These are phyloP conservation scores for Busseola fusca DNA, from an alignment of 2,888 invertebrate species.

Conservation along the genomic window DNA sequence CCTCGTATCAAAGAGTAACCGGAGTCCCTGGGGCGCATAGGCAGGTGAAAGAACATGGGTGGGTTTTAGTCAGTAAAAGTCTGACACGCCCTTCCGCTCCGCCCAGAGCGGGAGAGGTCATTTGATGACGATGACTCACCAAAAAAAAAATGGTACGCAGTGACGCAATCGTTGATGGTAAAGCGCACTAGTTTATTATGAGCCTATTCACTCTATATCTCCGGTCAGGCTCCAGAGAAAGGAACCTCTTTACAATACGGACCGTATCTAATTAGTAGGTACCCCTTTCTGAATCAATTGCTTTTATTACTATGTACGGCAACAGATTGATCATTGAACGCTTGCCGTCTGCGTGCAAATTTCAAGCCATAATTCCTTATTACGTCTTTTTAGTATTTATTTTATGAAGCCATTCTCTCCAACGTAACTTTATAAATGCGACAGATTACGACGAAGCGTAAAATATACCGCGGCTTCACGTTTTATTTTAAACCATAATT, in stretches of 20 bases:
- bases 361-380: background rate
- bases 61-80: too few relatives aligned
- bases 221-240: background rate
- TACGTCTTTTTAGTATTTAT: background rate
- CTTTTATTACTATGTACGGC: background rate
- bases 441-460: conserved; percentile 3
- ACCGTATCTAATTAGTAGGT: background rate
- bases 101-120: too few relatives aligned
- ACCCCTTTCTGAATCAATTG: background rate
- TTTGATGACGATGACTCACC: too few relatives aligned
- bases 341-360: background rate
- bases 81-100: too few relatives aligned
- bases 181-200: too few relatives aligned
- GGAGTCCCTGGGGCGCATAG: too few relatives aligned
- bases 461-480: conserved; percentile 8
- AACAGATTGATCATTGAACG: background rate
- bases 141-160: too few relatives aligned
- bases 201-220: too few relatives aligned
- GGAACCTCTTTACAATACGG: background rate
- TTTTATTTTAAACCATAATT: conserved; percentile 38
- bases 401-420: background rate
- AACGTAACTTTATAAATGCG: conserved; percentile 8
- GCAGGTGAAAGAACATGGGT: too few relatives aligned
- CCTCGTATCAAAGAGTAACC: too few relatives aligned
- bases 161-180: too few relatives aligned